These are phyloP conservation scores for Labroides dimidiatus DNA, from an alignment of 2,797 vertebrate species.

Conservation along the genomic window DNA sequence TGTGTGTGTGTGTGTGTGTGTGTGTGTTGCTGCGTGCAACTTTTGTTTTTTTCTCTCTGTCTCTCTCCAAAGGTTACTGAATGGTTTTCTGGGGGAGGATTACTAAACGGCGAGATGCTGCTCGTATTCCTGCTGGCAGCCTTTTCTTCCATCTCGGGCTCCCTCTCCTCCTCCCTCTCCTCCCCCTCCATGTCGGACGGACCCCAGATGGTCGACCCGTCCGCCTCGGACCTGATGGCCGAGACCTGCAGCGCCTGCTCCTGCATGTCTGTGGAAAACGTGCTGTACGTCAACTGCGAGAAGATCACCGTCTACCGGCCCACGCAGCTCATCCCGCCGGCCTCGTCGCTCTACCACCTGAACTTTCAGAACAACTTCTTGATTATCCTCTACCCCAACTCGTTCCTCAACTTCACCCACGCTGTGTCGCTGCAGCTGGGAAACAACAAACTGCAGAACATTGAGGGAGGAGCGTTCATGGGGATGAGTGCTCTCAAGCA, in stretches of 20 bases:
- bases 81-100: slow-evolving; percentile 90
- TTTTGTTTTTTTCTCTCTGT: slow-evolving; percentile 56
- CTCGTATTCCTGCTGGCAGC: slow-evolving; percentile 96
- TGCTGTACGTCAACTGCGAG: slow-evolving; percentile 98
- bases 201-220: slow-evolving; percentile 70
- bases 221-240: slow-evolving; percentile 86
- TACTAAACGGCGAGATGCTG: slow-evolving; percentile 96
- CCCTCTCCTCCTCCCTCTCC: slow-evolving; percentile 78
- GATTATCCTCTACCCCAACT: slow-evolving; percentile 96
- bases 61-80: slow-evolving; percentile 85
- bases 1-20: slow-evolving; percentile 22
- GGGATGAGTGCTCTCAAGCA: slow-evolving; percentile 97
- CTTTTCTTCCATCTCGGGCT: slow-evolving; percentile 83
- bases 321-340: slow-evolving; percentile 94
- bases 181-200: slow-evolving; percentile 71
- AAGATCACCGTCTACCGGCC: slow-evolving; percentile 97
- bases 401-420: slow-evolving; percentile 97
- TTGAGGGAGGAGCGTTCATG: slow-evolving; percentile 96
- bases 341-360: slow-evolving; percentile 95
- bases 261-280: slow-evolving; percentile 97
- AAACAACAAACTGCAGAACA: slow-evolving; percentile 98
- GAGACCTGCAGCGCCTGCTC: slow-evolving; percentile 98
- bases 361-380: slow-evolving; percentile 99
- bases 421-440: slow-evolving; percentile 98
- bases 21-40: slow-evolving; percentile 45